phyloP scores from a whole-genome alignment of 2,113 vertebrate genomes.

The Myotis lucifugus region DNA sequence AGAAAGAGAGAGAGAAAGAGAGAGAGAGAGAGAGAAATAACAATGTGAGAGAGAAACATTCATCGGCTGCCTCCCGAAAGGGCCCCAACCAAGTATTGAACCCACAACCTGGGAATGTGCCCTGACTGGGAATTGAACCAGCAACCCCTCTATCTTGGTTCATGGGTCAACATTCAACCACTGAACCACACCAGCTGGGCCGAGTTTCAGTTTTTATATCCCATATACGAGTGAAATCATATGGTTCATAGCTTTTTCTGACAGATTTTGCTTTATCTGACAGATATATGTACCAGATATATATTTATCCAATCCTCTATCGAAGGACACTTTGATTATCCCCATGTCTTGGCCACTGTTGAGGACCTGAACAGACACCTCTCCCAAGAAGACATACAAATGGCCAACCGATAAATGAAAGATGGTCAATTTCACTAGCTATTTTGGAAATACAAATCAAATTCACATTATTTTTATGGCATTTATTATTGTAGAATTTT shows the following conservation, averaged over 20 bases:
- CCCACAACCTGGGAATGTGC: too few species aligned
- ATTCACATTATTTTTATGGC: slow-evolving; percentile 20
- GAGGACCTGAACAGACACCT: neutral
- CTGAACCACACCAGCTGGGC: too few species aligned
- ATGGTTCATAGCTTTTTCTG: neutral
- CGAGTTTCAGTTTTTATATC: neutral
- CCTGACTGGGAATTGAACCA: too few species aligned
- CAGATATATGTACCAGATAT: neutral
- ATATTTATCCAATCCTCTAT: neutral
- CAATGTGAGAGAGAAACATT: too few species aligned
- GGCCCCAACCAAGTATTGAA: too few species aligned
- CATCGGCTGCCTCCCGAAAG: too few species aligned
- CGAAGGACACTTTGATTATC: neutral
- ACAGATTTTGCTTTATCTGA: neutral
- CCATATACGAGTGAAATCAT: neutral
- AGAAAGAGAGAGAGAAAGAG: too few species aligned
- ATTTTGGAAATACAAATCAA: neutral
- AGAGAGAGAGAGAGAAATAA: too few species aligned
- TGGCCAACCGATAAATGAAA: neutral
- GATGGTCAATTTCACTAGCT: neutral
- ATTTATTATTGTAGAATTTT: slow-evolving; percentile 4
- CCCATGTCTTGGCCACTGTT: neutral
- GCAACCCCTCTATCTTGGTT: too few species aligned
- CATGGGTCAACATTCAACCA: too few species aligned
- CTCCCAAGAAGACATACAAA: neutral